Evolutionary conservation across 1,140 invertebrate genomes (phyloP).

Genomic region (Nasonia longicornis): DNA sequence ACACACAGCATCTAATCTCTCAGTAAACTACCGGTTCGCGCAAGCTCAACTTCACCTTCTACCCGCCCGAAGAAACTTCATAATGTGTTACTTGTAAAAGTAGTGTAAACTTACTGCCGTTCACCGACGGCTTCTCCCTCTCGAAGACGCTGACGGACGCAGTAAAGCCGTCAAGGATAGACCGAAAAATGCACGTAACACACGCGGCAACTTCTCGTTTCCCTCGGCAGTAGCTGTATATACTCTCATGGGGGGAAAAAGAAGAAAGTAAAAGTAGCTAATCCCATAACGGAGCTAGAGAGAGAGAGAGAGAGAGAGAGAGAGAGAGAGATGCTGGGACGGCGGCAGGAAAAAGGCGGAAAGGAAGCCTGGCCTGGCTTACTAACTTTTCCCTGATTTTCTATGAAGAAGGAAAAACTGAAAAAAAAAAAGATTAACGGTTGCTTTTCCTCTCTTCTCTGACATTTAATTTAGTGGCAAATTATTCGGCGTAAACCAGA

Average conservation of each 20-base stretch:
- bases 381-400: constrained; percentile 59
- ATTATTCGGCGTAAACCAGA: neutral
- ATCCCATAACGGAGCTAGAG: constrained; percentile 47
- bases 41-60: too few species aligned
- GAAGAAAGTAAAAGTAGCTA: constrained; percentile 48
- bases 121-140: neutral
- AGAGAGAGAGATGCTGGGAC: constrained; percentile 29
- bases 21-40: too few species aligned
- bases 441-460: neutral
- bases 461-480: constrained; percentile 8
- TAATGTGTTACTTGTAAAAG: neutral
- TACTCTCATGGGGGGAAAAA: constrained; percentile 8
- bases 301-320: constrained; percentile 26
- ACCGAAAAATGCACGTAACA: constrained; percentile 13
- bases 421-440: constrained; percentile 18
- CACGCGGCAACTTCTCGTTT: neutral
- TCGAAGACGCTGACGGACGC: neutral
- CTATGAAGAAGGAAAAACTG: constrained; percentile 48
- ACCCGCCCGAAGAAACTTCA: too few species aligned
- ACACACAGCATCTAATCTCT: too few species aligned
- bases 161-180: constrained; percentile 10
- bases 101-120: constrained; percentile 16
- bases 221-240: neutral
- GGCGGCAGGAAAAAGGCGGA: constrained; percentile 8
- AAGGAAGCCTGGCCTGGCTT: constrained; percentile 17